Conservation (phyloP, 2,113 vertebrate species). For the Leptodactylus fuscus region DNA sequence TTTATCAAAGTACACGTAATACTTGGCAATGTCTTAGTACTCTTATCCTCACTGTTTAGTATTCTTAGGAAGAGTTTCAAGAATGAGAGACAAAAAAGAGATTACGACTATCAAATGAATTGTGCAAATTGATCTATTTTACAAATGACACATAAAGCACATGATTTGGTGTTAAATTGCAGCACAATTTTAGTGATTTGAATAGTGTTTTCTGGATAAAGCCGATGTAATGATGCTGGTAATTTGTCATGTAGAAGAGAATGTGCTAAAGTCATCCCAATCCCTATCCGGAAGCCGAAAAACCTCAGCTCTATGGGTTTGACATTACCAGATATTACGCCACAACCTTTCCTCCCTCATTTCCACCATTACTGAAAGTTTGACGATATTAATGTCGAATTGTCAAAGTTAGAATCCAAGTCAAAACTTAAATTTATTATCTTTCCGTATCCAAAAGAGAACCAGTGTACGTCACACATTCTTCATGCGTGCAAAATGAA, state of each 20-base stretch:
- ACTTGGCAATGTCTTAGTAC: not conserved
- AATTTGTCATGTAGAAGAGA: not conserved
- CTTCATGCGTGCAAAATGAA: too few species aligned
- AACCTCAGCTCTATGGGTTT: not conserved
- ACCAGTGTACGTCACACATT: not conserved
- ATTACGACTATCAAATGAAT: not conserved
- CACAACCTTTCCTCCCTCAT: not conserved
- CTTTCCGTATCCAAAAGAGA: not conserved
- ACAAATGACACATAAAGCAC: not conserved
- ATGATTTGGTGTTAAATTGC: not conserved
- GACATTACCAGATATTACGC: not conserved
- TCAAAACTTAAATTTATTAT: not conserved
- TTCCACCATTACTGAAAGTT: not conserved
- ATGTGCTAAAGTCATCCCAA: not conserved
- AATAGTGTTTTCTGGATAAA: not conserved
- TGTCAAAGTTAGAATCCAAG: not conserved
- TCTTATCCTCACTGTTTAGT: not conserved
- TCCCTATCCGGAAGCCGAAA: not conserved
- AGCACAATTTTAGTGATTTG: constrained; percentile 4
- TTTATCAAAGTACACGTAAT: not conserved
- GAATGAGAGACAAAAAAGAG: not conserved
- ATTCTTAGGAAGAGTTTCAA: not conserved
- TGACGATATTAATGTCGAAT: not conserved
- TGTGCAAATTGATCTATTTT: constrained; percentile 4
- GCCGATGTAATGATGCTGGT: not conserved